Conservation (phyloP, 2,113 vertebrate genomes). For the Prionailurus viverrinus region DNA sequence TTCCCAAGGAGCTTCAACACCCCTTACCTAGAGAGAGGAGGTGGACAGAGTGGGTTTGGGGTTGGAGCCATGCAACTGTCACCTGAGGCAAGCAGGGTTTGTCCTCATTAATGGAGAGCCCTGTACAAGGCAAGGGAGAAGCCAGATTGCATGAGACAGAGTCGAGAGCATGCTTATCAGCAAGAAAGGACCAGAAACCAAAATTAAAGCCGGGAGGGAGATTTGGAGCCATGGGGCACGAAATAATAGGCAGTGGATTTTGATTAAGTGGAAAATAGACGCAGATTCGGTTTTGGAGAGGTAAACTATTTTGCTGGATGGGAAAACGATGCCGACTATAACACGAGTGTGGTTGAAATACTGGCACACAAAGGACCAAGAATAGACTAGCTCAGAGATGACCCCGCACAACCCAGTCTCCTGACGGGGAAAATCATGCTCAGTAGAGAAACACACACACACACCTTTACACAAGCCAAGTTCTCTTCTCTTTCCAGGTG, state of each 20-base stretch:
- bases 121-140: not conserved
- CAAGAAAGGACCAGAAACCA: not conserved
- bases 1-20: not conserved
- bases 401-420: not conserved
- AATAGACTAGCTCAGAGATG: not conserved
- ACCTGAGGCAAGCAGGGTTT: not conserved
- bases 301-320: not conserved
- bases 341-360: not conserved
- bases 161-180: not conserved
- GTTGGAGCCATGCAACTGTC: not conserved
- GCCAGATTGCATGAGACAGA: not conserved
- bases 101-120: not conserved
- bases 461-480: not conserved
- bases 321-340: not conserved
- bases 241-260: not conserved
- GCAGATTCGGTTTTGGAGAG: constrained; percentile 14
- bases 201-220: not conserved
- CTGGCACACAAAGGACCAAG: not conserved
- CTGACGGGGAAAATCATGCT: not conserved
- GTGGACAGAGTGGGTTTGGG: not conserved
- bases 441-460: not conserved
- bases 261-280: not conserved
- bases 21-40: not conserved
- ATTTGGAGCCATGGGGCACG: not conserved
- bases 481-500: not conserved